Percentiles rank a stretch among this genome's conserved stretches.
These are phyloP conservation scores for Amaurobius ferox DNA, from an alignment of 2,888 invertebrate genomes.

Conservation along the genomic window DNA sequence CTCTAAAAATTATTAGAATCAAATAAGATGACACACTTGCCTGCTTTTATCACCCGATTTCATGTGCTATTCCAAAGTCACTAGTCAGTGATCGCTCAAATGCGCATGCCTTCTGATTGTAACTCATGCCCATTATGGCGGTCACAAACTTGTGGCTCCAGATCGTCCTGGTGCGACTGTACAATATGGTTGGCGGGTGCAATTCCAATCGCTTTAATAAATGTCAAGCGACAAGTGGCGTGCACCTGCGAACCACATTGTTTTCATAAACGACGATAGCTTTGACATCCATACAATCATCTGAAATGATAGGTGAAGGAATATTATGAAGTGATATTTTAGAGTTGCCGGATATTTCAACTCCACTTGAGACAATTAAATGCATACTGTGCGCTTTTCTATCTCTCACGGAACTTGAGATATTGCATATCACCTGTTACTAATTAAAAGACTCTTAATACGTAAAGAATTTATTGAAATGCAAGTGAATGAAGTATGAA, in stretches of 20 bases:
- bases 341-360: neutral
- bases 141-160: neutral
- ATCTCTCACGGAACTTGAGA: no score
- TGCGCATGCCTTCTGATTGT: neutral
- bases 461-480: no score
- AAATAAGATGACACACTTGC: no score
- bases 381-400: no score
- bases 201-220: neutral
- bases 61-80: neutral
- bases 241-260: neutral
- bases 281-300: constrained; percentile 6
- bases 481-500: no score
- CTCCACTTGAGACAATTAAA: no score
- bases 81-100: constrained; percentile 6
- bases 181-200: neutral
- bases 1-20: no score
- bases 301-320: neutral
- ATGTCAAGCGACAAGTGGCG: neutral
- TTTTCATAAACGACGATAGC: neutral
- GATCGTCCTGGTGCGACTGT: neutral
- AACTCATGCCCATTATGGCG: constrained; percentile 15
- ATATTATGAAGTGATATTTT: neutral
- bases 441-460: no score
- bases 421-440: no score
- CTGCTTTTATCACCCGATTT: no score